Percentiles rank a stretch among this genome's conserved stretches.
These are phyloP conservation scores for Gracilinanus agilis DNA, from an alignment of 2,113 vertebrate species.

Conservation along the genomic window DNA sequence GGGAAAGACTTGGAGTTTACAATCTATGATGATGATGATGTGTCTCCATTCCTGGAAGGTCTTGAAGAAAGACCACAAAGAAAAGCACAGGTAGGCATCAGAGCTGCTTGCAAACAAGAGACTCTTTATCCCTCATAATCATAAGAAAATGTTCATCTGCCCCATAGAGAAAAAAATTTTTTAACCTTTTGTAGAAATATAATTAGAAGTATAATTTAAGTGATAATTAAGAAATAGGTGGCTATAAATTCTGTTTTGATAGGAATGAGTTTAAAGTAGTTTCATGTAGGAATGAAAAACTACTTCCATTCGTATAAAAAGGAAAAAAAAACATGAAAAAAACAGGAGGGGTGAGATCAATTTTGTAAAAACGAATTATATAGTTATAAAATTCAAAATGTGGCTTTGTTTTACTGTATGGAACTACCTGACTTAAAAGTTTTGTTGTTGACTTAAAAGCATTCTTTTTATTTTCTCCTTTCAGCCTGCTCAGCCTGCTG, in stretches of 20 bases:
- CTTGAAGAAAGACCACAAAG: conserved; percentile 98
- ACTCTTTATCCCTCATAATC: not conserved
- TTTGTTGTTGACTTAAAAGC: not conserved
- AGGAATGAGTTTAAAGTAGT: not conserved
- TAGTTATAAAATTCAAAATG: not conserved
- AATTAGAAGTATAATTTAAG: not conserved
- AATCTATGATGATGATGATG: conserved; percentile 97
- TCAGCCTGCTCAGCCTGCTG: conserved; percentile 88
- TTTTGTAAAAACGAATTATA: too few relatives aligned
- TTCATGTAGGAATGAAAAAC: not conserved
- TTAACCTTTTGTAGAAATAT: not conserved
- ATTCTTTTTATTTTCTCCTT: conserved; percentile 49
- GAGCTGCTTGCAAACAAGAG: conserved; percentile 7
- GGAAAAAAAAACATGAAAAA: not conserved
- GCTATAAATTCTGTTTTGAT: not conserved
- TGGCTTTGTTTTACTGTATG: not conserved
- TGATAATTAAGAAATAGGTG: not conserved
- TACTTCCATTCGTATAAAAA: not conserved
- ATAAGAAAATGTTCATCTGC: not conserved
- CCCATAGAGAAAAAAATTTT: not conserved
- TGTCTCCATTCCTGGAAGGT: conserved; percentile 95
- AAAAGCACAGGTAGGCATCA: conserved; percentile 87
- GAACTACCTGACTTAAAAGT: not conserved
- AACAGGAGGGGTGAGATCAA: not conserved
- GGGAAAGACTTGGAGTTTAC: conserved; percentile 97